A percentile compares a stretch with the other conserved stretches of the same genome.
Evolutionary conservation across 2,797 vertebrate species (phyloP).

Genomic region (Antennarius maculatus): DNA sequence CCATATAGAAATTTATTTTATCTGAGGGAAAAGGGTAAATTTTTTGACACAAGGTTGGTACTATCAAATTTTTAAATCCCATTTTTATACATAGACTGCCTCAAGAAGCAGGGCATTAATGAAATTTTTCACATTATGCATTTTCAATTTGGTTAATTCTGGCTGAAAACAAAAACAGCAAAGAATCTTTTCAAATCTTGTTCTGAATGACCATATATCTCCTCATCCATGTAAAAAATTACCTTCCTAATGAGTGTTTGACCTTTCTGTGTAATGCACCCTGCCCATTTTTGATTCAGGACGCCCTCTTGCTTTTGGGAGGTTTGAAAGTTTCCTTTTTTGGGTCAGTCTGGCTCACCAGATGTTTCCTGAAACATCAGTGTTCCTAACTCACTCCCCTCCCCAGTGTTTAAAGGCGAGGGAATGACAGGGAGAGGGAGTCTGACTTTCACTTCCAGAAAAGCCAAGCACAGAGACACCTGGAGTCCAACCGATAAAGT

Average conservation of each 20-base stretch:
- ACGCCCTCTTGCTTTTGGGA: slow-evolving; percentile 83
- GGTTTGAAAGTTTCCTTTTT: slow-evolving; percentile 90
- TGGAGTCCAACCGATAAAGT: slow-evolving; percentile 35
- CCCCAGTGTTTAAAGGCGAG: slow-evolving; percentile 53
- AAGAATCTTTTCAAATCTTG: neutral
- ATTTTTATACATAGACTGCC: no score
- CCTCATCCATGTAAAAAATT: slow-evolving; percentile 18
- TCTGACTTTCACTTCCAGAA: slow-evolving; percentile 49
- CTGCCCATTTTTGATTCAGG: slow-evolving; percentile 52
- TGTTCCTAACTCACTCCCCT: slow-evolving; percentile 66
- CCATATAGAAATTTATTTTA: no score
- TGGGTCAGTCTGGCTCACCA: slow-evolving; percentile 87
- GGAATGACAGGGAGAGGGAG: slow-evolving; percentile 41
- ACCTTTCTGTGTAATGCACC: slow-evolving; percentile 54
- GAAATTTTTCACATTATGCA: neutral
- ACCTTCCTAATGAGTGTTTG: slow-evolving; percentile 57
- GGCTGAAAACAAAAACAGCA: slow-evolving; percentile 6
- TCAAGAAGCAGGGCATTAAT: neutral
- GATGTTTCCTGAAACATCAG: slow-evolving; percentile 91
- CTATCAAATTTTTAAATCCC: no score
- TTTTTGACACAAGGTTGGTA: no score
- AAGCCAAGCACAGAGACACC: slow-evolving; percentile 45
- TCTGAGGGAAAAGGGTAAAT: no score
- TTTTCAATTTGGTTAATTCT: slow-evolving; percentile 8
- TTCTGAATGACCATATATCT: slow-evolving; percentile 32